These are phyloP conservation scores for Calyptomena viridis DNA, from an alignment of 2,113 vertebrate genomes.

Conservation along the genomic window DNA sequence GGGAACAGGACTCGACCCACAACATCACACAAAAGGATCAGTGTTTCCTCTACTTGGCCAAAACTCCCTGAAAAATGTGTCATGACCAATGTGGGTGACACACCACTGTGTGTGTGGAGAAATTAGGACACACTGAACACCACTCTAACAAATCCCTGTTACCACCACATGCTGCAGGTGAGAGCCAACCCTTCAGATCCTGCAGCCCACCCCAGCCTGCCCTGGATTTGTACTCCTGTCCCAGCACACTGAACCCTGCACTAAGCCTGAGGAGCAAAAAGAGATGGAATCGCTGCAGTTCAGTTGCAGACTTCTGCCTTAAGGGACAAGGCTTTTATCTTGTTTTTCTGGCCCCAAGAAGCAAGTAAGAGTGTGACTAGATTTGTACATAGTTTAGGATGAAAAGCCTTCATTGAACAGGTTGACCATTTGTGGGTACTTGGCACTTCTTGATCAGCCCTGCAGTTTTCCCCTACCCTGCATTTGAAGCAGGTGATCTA, in stretches of 20 bases:
- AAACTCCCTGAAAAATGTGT: neutral
- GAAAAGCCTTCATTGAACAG: neutral
- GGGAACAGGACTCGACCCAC: neutral
- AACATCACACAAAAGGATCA: neutral
- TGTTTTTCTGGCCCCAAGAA: neutral
- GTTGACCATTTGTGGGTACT: neutral
- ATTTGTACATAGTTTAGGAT: neutral
- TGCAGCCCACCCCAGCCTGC: neutral
- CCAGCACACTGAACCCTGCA: neutral
- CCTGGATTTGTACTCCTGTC: neutral
- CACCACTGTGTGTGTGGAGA: neutral
- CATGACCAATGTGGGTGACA: neutral
- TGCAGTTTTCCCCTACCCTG: neutral
- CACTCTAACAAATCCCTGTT: neutral
- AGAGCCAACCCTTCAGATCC: neutral
- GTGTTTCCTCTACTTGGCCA: neutral
- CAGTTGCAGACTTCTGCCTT: neutral
- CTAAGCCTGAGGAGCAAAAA: neutral
- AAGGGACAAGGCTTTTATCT: neutral
- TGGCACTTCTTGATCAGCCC: neutral
- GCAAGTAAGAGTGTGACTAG: neutral
- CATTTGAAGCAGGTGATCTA: neutral
- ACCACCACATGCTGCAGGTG: accelerated
- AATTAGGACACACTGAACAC: neutral
- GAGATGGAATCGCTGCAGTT: neutral